A percentile compares a stretch with the other conserved stretches of the same genome.
Conservation (phyloP, 2,888 invertebrate species). For the Hemaris fuciformis region DNA sequence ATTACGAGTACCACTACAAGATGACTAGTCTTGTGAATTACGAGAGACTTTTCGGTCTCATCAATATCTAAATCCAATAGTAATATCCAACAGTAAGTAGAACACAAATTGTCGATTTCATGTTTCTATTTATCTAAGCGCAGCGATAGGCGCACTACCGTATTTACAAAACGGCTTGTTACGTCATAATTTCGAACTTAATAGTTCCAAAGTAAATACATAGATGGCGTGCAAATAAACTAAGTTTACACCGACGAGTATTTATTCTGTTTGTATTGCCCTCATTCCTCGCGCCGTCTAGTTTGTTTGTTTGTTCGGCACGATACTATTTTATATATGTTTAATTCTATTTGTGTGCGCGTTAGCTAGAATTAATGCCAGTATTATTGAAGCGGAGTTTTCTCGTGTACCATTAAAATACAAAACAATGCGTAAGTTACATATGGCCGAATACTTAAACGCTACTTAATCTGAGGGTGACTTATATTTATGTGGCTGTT, state of each 20-base stretch:
- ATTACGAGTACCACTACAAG: too few species aligned
- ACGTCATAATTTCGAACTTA: constrained; percentile 7
- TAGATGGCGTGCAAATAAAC: constrained; percentile 16
- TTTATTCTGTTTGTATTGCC: constrained; percentile 42
- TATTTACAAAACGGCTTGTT: background rate
- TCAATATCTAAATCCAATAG: too few species aligned
- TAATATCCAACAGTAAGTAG: too few species aligned
- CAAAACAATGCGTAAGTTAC: too few species aligned
- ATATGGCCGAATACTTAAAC: too few species aligned
- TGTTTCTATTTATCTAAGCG: background rate
- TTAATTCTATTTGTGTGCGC: background rate
- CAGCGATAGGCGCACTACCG: background rate
- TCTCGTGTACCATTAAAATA: background rate
- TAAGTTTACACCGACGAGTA: constrained; percentile 26
- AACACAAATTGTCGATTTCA: background rate
- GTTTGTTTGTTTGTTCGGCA: background rate
- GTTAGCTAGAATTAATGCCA: background rate
- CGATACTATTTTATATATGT: background rate
- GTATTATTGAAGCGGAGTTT: background rate
- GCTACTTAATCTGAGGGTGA: too few species aligned
- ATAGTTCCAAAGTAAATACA: constrained; percentile 9
- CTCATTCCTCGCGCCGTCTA: constrained; percentile 33
- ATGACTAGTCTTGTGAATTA: too few species aligned
- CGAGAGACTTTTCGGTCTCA: too few species aligned
- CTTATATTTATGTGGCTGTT: too few species aligned